phyloP scores from a whole-genome alignment of 2,797 vertebrate species.

The Spea hammondii region DNA sequence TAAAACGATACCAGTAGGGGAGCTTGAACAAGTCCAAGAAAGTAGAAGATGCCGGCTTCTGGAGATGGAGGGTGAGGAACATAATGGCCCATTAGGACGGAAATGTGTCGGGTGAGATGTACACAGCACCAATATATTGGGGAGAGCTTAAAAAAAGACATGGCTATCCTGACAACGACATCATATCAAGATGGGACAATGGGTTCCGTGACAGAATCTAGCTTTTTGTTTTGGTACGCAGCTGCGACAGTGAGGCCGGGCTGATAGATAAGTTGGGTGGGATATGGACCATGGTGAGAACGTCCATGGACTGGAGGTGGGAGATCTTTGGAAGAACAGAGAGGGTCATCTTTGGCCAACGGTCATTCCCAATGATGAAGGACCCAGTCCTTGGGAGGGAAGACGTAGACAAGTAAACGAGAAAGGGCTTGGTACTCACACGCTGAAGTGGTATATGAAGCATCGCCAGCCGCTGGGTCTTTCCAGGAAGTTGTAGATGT shows the following conservation, averaged over 20 bases:
- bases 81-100: too few relatives aligned
- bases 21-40: background rate
- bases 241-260: too few relatives aligned
- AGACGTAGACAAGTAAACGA: background rate
- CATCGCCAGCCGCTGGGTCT: slow-evolving; percentile 85
- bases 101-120: too few relatives aligned
- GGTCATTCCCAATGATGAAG: background rate
- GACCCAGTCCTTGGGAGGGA: background rate
- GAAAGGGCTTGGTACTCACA: slow-evolving; percentile 77
- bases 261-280: too few relatives aligned
- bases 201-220: too few relatives aligned
- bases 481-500: slow-evolving; percentile 92
- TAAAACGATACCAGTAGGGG: background rate
- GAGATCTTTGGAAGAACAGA: background rate
- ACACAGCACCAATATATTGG: too few relatives aligned
- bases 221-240: too few relatives aligned
- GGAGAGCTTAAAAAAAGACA: too few relatives aligned
- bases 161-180: too few relatives aligned
- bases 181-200: too few relatives aligned
- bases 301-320: background rate
- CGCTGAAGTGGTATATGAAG: slow-evolving; percentile 87
- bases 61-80: too few relatives aligned
- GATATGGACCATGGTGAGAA: background rate
- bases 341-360: background rate
- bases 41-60: background rate